Percentiles rank a stretch among this genome's conserved stretches.
Evolutionary conservation across 2,797 vertebrate species (phyloP).

Genomic region (Carcharodon carcharias): DNA sequence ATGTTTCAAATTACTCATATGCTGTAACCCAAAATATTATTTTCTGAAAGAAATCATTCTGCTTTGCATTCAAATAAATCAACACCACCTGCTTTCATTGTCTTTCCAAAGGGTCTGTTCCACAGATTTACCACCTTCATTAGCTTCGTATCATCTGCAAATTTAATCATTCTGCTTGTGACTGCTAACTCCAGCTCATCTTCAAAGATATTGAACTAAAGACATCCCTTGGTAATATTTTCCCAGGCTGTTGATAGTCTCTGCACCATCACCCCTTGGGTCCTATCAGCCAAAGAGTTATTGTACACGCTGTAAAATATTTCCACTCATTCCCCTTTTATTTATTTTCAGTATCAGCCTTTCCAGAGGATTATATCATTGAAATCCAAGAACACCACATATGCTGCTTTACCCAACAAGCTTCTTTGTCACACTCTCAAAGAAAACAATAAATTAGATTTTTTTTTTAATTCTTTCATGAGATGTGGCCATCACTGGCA

Average conservation of each 20-base stretch:
- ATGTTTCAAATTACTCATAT: neutral
- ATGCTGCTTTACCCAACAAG: neutral
- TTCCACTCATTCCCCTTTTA: neutral
- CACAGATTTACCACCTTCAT: neutral
- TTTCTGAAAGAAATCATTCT: neutral
- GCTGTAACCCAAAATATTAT: neutral
- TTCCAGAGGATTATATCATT: neutral
- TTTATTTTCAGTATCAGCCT: neutral
- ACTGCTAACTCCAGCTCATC: neutral
- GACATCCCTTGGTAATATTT: neutral
- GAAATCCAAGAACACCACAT: neutral
- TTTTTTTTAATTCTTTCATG: too few species aligned
- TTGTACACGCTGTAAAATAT: neutral
- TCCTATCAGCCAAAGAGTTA: neutral
- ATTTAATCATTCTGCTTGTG: neutral
- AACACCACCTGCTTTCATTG: neutral
- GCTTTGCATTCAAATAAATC: neutral
- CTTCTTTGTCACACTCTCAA: neutral
- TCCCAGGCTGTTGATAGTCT: neutral
- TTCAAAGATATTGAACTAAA: neutral
- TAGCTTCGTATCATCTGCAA: neutral
- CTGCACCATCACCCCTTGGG: neutral
- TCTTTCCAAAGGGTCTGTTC: neutral
- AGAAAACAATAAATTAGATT: neutral
- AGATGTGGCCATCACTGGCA: too few species aligned